Evolutionary conservation across 2,113 vertebrate species (phyloP), one percentile per base, ranked within the genome.

Genomic region (Tragulus kanchil): DNA sequence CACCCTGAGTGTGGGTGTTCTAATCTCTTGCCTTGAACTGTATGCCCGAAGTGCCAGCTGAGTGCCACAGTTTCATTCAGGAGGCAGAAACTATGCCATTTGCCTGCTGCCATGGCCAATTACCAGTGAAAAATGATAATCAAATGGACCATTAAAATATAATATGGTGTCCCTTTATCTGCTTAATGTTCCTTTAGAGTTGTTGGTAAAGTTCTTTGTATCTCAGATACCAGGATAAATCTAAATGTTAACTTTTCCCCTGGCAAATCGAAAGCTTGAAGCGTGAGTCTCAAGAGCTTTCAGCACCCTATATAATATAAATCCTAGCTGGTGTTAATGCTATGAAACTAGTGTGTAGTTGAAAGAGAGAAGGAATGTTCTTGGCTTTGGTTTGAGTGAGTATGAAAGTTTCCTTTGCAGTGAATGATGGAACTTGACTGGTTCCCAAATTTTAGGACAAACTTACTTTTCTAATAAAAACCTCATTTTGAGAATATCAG

Each of bases 201-300:
- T 92, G 75, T 84, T 96, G 91, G 79, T 64, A 93, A 73, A 94
- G 48, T 78, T 93, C 81, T 96, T 96, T 93, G 85, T 6, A 61
- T 94, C 90, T 96, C 82, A 73, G 65, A 79, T 97, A 69, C 96
- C n/a, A 89, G 42, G 85, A 83, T 94, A 96, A 94, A 93, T 79
- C 50, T 95, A 3, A 81, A 87, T 93, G 93, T 85, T 77, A 54
- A 89, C 61, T 64, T 89, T 93, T 42, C 28, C 28, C 25, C 78
- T 61, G 3, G 26, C 8, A 96, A 96, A 96, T 96, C 82, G 97
- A 97, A 96, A 92, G 23, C 81, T 83, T 95, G 31, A 87, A 87
- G 19, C 96, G 61, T 67, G 73, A 82, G 45, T 78, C 25, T 58
- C 56, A 65, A 52, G 19, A 52, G 54, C 19, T 87, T 54, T 87